Base-by-base conservation (phyloP, 2,113 vertebrate genomes). In the Pachycephala philippinensis region DNA sequence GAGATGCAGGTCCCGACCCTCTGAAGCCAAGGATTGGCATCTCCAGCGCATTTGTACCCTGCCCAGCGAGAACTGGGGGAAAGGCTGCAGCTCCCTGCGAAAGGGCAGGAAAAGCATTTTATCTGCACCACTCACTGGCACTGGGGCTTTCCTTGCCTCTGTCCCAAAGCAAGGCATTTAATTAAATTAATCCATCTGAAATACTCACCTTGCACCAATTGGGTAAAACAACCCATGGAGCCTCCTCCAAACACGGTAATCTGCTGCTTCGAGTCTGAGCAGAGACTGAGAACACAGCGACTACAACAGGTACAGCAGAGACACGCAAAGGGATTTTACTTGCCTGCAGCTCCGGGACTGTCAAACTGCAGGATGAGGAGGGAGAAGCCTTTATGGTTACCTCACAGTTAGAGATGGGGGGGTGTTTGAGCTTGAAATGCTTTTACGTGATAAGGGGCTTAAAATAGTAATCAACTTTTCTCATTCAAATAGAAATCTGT, bases 401-500 rank as follows among this genome's bases (percentile, higher is more conserved):
- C 81, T 91, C 66, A 18, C 64, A 37, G 78, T 4, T 30, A n/a
- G 4, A 27, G 50, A 72, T 11, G 66, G 81, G 6, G 47, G 35
- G 40, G 64, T 33, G 47, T 44, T 77, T 57, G 60, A 83, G 87
- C 65, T 11, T 15, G 54, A 90, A 88, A 95, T 14, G 71, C 71
- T 94, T 53, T 76, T 57, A 60, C 52, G 22, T 39, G 52, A 78
- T 84, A 87, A 93, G 54, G 66, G 61, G 72, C 87, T 96, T 94
- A 90, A 95, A 97, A 96, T 56, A 94, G 94, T 39, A 69, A 95
- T 87, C 93, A 93, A 57, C 61, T n/a, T 72, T 19, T 53, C 61
- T 69, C 84, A 91, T 92, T 89, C 89, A 94, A 89, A 89, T 8
- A 92, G 83, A 40, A 69, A 35, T 3, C 37, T 82, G 90, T 35